A percentile compares a stretch with the other conserved stretches of the same genome.
phyloP scores from a whole-genome alignment of 2,113 vertebrate genomes.

The Sitta europaea region DNA sequence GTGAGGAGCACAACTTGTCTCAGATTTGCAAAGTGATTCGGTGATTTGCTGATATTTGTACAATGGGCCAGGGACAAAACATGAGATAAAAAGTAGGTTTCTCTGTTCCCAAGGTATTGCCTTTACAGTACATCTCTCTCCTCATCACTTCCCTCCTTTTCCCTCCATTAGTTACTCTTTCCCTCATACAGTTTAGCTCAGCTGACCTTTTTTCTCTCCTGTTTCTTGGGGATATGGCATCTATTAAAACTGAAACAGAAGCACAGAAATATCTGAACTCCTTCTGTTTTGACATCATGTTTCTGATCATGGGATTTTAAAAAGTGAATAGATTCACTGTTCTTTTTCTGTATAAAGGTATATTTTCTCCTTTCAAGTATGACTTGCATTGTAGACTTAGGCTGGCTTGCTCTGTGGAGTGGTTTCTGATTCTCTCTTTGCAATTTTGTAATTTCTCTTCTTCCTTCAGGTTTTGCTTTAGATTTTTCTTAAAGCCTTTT shows the following conservation, averaged over 20 bases:
- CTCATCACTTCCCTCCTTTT: background rate
- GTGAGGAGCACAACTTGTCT: background rate
- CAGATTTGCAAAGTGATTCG: background rate
- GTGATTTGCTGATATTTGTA: background rate
- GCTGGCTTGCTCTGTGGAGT: background rate
- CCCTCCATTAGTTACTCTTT: background rate
- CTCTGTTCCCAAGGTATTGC: background rate
- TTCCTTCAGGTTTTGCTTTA: background rate
- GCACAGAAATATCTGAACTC: background rate
- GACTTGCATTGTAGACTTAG: background rate
- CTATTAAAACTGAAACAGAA: constrained; percentile 11
- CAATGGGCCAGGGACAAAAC: background rate
- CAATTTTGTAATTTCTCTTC: background rate
- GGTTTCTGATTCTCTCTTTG: background rate
- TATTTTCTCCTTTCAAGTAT: background rate
- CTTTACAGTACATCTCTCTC: background rate
- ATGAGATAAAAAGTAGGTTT: background rate
- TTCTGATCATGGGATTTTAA: background rate
- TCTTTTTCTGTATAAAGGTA: background rate
- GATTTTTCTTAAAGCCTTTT: background rate
- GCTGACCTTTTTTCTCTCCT: background rate
- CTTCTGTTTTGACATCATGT: background rate
- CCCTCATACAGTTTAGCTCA: background rate
- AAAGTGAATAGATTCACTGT: background rate
- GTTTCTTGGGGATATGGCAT: background rate